phyloP scores from a whole-genome alignment of 92 coral and sea anemone species.

The Desmophyllum pertusum region DNA sequence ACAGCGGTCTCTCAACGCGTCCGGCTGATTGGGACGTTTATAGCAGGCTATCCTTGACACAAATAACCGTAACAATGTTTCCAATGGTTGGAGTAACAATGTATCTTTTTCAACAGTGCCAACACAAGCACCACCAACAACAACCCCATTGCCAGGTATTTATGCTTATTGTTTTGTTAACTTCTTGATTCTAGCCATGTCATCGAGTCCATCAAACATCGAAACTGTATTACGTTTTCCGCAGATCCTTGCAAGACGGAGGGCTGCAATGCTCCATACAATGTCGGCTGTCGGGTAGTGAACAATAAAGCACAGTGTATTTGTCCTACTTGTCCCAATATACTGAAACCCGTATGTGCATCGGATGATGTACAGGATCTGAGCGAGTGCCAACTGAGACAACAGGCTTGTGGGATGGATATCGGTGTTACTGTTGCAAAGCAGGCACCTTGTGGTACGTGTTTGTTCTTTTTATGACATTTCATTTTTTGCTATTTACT shows the following conservation, averaged over 20 bases:
- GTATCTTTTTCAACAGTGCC: not conserved
- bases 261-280: constrained; percentile 58
- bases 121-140: not conserved
- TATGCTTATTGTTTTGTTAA: too few species aligned
- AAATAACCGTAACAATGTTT: too few species aligned
- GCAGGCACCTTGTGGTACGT: constrained; percentile 57
- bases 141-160: not conserved
- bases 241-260: constrained; percentile 64
- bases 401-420: constrained; percentile 44
- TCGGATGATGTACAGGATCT: constrained; percentile 51
- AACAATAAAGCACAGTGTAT: constrained; percentile 43
- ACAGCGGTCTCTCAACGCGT: too few species aligned
- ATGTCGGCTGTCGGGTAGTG: constrained; percentile 37
- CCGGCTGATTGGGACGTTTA: too few species aligned
- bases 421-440: constrained; percentile 20
- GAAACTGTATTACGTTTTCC: not conserved
- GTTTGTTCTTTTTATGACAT: too few species aligned
- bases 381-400: constrained; percentile 49
- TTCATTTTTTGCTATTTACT: too few species aligned
- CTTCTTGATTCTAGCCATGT: not conserved
- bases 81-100: not conserved
- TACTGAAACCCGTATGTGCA: constrained; percentile 56
- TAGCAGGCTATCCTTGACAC: too few species aligned
- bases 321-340: constrained; percentile 56
- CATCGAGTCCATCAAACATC: too few species aligned